These are phyloP conservation scores for Drosophila macrospina DNA, from an alignment of 2,888 invertebrate species.

Conservation along the genomic window DNA sequence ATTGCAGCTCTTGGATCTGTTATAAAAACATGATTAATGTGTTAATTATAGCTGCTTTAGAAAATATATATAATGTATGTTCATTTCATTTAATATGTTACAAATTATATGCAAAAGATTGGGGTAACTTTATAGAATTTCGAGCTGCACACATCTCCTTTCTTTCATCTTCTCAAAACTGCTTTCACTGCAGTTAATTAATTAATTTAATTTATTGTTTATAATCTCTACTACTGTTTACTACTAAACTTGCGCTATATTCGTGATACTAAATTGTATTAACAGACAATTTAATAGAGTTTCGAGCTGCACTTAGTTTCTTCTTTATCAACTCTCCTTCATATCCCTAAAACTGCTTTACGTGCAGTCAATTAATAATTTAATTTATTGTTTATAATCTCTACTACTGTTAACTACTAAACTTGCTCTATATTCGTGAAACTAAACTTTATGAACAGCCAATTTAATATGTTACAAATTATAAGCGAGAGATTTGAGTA, in stretches of 20 bases:
- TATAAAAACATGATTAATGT: conserved; percentile 13
- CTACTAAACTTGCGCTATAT: background rate
- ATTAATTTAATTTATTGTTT: too few species aligned
- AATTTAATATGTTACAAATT: too few species aligned
- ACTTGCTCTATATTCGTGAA: background rate
- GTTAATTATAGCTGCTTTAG: conserved; percentile 18
- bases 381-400: background rate
- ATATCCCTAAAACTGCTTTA: background rate
- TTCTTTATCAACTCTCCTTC: too few species aligned
- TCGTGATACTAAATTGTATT: background rate
- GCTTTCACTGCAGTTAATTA: background rate
- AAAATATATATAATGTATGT: too few species aligned
- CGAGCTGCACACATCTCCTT: too few species aligned
- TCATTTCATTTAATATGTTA: too few species aligned
- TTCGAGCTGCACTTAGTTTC: too few species aligned
- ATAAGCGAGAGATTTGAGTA: too few species aligned
- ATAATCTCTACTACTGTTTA: background rate
- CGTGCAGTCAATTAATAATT: background rate
- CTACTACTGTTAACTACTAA: background rate
- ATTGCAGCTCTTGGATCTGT: conserved; percentile 2
- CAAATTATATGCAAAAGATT: too few species aligned
- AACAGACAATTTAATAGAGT: too few species aligned
- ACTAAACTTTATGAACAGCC: background rate
- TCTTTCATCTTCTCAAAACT: too few species aligned
- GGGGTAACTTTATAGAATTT: too few species aligned